Percentiles rank a stretch among this genome's conserved stretches.
These are phyloP conservation scores for Drosophila grimshawi DNA, from an alignment of 1,140 invertebrate species.

Conservation along the genomic window DNA sequence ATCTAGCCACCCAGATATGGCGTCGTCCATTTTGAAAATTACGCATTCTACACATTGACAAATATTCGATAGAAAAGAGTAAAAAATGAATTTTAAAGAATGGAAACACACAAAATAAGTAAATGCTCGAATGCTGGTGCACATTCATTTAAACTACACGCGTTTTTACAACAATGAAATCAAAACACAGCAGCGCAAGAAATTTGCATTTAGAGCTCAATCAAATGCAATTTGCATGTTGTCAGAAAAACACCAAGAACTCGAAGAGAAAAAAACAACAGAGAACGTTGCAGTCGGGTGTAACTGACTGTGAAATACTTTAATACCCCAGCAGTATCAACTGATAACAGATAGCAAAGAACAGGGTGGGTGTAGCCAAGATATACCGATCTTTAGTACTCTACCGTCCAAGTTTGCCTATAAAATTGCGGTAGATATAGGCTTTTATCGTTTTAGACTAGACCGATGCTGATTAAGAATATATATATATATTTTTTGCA, in stretches of 20 bases:
- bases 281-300: not conserved
- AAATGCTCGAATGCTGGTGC: conserved; percentile 33
- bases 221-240: conserved; percentile 75
- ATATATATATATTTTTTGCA: too few species aligned
- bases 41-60: conserved; percentile 12
- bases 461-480: too few species aligned
- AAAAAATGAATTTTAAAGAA: conserved; percentile 6
- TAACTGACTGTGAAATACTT: too few species aligned
- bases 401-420: too few species aligned
- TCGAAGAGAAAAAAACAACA: conserved; percentile 19
- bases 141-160: conserved; percentile 57
- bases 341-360: too few species aligned
- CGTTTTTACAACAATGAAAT: conserved; percentile 78
- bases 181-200: conserved; percentile 57
- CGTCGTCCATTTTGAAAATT: conserved; percentile 25
- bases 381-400: too few species aligned
- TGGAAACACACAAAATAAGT: conserved; percentile 18
- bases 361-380: too few species aligned
- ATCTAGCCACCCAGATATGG: conserved; percentile 6
- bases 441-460: too few species aligned
- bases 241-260: conserved; percentile 23
- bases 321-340: too few species aligned
- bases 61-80: conserved; percentile 11
- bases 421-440: too few species aligned
- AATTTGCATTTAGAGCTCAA: conserved; percentile 79